These are phyloP conservation scores for Gasterosteus aculeatus DNA, from an alignment of 2,113 vertebrate species.

Conservation along the genomic window DNA sequence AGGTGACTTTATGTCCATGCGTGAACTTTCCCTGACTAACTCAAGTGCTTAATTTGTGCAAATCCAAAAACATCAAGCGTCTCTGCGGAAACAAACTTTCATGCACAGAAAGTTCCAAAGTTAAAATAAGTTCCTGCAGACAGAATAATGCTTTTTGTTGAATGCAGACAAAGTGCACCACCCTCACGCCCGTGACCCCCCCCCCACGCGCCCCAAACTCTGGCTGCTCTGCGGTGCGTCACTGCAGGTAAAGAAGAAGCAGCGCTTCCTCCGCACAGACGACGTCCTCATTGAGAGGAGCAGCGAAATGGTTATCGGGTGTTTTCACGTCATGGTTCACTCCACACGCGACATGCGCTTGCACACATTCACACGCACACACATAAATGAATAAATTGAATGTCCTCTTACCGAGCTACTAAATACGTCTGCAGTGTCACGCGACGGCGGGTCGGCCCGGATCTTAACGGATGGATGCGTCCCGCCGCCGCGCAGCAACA, in stretches of 20 bases:
- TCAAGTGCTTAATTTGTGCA: constrained; percentile 5
- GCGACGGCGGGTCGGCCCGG: constrained; percentile 36
- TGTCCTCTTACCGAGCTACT: constrained; percentile 68
- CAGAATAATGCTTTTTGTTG: background rate
- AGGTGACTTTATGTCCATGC: too few relatives aligned
- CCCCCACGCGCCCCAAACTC: constrained; percentile 35
- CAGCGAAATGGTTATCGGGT: constrained; percentile 73
- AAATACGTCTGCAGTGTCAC: constrained; percentile 67
- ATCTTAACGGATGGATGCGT: constrained; percentile 40
- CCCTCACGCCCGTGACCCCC: background rate
- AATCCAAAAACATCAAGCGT: background rate
- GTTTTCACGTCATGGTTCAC: constrained; percentile 78
- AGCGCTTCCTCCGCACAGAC: constrained; percentile 60
- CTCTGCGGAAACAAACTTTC: background rate
- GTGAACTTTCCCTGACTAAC: background rate
- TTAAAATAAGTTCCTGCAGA: background rate
- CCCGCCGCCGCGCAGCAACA: constrained; percentile 30
- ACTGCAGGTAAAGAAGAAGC: constrained; percentile 58
- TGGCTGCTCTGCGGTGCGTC: constrained; percentile 59
- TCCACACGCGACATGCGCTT: constrained; percentile 62
- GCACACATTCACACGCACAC: constrained; percentile 27
- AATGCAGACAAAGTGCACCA: too few relatives aligned
- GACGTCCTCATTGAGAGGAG: constrained; percentile 76
- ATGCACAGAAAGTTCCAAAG: background rate
- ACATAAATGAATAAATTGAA: constrained; percentile 77